Conservation (phyloP, 2,113 vertebrate species). For the Oenanthe oenanthe region DNA sequence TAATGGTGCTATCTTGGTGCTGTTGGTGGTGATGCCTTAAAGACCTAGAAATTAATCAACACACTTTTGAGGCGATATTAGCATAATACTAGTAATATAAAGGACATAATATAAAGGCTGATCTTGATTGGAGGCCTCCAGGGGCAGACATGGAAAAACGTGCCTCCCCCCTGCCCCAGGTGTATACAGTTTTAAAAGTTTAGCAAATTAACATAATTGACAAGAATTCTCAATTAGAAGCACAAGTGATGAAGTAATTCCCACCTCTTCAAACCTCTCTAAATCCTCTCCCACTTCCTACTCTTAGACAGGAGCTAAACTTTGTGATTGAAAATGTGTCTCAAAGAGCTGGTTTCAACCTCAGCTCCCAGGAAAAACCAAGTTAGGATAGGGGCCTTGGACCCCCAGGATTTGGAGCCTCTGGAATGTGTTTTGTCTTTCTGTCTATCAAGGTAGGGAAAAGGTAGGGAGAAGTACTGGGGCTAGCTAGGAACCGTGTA, state of each 20-base stretch:
- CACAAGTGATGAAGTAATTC: not conserved
- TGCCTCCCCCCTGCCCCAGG: no score
- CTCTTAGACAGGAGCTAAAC: not conserved
- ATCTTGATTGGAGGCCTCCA: no score
- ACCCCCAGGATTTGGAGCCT: no score
- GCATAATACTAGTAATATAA: not conserved
- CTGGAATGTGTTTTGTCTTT: no score
- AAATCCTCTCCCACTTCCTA: not conserved
- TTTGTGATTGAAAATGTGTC: not conserved
- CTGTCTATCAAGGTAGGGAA: no score
- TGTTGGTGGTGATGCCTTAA: slow-evolving; percentile 13
- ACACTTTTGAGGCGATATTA: not conserved
- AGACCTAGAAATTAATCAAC: not conserved
- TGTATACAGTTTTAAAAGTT: not conserved
- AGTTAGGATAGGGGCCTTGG: no score
- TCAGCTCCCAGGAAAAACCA: no score
- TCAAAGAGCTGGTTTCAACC: not conserved
- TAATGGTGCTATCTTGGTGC: slow-evolving; percentile 79
- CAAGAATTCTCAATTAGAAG: not conserved
- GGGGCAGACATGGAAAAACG: not conserved
- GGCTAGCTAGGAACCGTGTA: no score
- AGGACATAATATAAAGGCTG: not conserved
- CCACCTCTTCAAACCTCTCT: not conserved
- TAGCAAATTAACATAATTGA: not conserved
- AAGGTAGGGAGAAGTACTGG: no score